Conservation (phyloP, 2,797 vertebrate genomes). For the Typhlichthys subterraneus region DNA sequence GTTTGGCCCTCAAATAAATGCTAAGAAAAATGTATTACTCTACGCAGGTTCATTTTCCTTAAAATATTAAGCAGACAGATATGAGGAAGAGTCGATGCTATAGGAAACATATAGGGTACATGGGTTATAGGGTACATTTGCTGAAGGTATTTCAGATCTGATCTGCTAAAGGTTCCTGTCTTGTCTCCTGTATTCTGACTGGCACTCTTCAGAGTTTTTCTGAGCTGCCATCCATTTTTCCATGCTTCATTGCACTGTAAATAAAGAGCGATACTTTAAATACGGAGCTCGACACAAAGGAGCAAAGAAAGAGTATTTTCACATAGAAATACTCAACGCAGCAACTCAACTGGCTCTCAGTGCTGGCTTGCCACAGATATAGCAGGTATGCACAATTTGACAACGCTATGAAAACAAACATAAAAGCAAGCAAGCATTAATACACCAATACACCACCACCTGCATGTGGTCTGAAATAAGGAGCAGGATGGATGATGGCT, state of each 20-base stretch:
- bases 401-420: not conserved
- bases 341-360: not conserved
- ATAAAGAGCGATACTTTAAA: constrained; percentile 22
- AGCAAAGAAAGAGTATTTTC: not conserved
- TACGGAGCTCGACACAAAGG: constrained; percentile 28
- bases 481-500: constrained; percentile 2
- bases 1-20: too few relatives aligned
- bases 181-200: not conserved
- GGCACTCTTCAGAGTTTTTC: constrained; percentile 21
- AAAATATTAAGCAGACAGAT: too few relatives aligned
- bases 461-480: constrained; percentile 7
- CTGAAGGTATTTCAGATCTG: not conserved
- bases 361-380: too few relatives aligned
- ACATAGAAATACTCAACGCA: not conserved
- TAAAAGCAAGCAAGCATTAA: too few relatives aligned
- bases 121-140: not conserved
- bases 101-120: too few relatives aligned
- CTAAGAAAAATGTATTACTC: too few relatives aligned
- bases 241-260: constrained; percentile 35
- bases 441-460: too few relatives aligned
- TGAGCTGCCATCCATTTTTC: constrained; percentile 26
- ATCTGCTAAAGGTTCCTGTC: constrained; percentile 8
- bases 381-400: not conserved
- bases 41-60: too few relatives aligned
- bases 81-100: too few relatives aligned